Base-by-base conservation (phyloP, 2,888 invertebrate genomes). In the Pilophorus perplexus region DNA sequence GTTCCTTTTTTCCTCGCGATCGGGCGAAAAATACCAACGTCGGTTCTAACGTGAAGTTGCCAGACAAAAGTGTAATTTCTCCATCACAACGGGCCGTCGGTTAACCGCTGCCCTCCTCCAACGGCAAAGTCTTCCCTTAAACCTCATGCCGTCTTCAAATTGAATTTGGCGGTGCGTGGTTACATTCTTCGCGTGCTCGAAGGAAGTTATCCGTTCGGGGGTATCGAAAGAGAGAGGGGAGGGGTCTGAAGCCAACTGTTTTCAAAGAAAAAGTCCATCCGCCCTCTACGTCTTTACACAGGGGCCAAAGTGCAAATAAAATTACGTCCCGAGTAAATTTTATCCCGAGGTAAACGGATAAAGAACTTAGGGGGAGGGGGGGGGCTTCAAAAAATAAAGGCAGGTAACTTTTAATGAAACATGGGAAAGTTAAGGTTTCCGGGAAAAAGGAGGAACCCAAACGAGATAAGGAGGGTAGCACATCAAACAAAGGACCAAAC, bases 141-240 rank as follows among this genome's bases (percentile, higher is more conserved):
- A n/a, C n/a, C n/a, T n/a, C n/a, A n/a, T n/a, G n/a, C n/a, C n/a
- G n/a, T n/a, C n/a, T 28, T 52, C 52, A 52, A 52, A 52, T 52
- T 28, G 52, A 52, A 52, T 52, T 52, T 52, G 52, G 52, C 25
- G 52, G 52, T 8, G 28, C 25, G 52, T 28, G 52, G 52, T 52
- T 28, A 52, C 52, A 52, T 52, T 52, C 52, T 52, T 52, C 18
- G 52, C 52, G 52, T 52, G 52, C 52, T 28, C 52, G 18, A 28
- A 10, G 18, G 28, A 52, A 52, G 52, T 52, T 52, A 52, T 28
- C 52, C 52, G 16, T 52, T 52, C 28, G 52, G 14, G 28, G 28
- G 27, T 10, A 48, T n/a, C 22, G 48, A 23, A 4, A 12, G n/a
- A 48, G 28, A 33, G 33, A 33, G n/a, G n/a, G n/a, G n/a, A n/a